Conservation (phyloP, 64 coral and sea anemone species). For the Montipora sp. region DNA sequence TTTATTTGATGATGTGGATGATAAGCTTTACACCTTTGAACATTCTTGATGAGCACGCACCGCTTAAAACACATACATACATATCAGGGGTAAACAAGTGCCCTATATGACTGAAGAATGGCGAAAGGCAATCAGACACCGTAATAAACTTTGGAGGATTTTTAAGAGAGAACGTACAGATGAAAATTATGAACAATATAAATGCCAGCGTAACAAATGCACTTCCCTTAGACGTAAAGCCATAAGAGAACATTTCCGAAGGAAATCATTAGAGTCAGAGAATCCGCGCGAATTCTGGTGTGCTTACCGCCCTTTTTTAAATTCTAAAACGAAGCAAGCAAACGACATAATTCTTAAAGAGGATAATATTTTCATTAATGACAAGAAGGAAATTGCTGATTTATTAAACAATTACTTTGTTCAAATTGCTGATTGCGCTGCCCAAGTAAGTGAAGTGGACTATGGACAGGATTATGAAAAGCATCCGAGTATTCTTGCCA, state of each 20-base stretch:
- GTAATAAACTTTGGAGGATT: too few relatives aligned
- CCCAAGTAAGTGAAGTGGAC: background rate
- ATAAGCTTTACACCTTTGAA: constrained; percentile 28
- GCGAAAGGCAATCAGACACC: too few relatives aligned
- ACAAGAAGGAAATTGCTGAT: constrained; percentile 55
- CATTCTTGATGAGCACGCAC: constrained; percentile 6
- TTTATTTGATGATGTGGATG: constrained; percentile 53
- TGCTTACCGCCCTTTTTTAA: constrained; percentile 47
- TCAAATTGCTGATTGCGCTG: background rate
- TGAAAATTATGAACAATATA: constrained; percentile 59
- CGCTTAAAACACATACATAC: background rate
- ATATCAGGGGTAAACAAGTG: too few relatives aligned
- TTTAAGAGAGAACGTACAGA: constrained; percentile 22
- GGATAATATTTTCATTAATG: constrained; percentile 30
- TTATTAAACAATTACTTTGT: constrained; percentile 29
- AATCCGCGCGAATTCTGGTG: constrained; percentile 39
- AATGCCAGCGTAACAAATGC: constrained; percentile 55
- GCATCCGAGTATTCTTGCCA: background rate
- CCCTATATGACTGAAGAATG: too few relatives aligned
- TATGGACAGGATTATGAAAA: constrained; percentile 4
- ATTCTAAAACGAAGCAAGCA: constrained; percentile 44
- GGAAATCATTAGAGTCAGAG: constrained; percentile 23
- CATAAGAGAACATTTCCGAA: constrained; percentile 21
- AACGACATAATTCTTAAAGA: constrained; percentile 59
- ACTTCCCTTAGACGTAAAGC: constrained; percentile 44